phyloP scores from a whole-genome alignment of 2,113 vertebrate species.

The Microtus richardsoni region DNA sequence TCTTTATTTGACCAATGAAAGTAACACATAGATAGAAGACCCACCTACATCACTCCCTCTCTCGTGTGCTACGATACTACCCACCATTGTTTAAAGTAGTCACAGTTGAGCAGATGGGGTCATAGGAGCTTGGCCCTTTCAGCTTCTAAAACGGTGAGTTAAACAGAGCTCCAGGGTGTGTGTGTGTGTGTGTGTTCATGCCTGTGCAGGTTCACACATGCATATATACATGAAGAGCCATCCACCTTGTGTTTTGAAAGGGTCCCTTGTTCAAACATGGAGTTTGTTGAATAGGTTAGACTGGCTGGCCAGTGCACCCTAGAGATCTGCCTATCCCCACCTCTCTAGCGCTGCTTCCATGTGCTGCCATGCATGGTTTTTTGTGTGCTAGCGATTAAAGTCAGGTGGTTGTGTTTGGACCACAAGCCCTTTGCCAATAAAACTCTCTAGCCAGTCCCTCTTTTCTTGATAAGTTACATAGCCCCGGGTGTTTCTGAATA shows the following conservation, averaged over 20 bases:
- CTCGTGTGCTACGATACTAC: rapidly evolving
- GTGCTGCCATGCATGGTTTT: not conserved
- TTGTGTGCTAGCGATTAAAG: not conserved
- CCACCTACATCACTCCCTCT: not conserved
- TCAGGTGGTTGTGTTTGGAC: not conserved
- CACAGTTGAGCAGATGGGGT: not conserved
- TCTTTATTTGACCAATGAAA: too few species aligned
- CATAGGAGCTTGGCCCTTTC: not conserved
- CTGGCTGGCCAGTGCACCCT: not conserved
- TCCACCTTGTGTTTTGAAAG: not conserved
- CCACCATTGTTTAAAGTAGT: not conserved
- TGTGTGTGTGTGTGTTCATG: not conserved
- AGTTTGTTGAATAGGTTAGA: too few species aligned
- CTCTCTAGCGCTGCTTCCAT: not conserved
- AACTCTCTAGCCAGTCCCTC: not conserved
- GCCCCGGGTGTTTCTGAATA: not conserved
- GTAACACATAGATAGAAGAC: too few species aligned
- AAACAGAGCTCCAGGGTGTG: not conserved
- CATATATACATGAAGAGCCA: not conserved
- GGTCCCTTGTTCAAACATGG: not conserved
- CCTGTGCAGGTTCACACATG: not conserved
- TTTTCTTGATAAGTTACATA: not conserved
- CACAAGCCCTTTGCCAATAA: not conserved
- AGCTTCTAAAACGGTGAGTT: not conserved
- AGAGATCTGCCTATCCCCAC: not conserved